Base-by-base conservation (phyloP, 1,140 invertebrate species). In the Leptinotarsa texana region DNA sequence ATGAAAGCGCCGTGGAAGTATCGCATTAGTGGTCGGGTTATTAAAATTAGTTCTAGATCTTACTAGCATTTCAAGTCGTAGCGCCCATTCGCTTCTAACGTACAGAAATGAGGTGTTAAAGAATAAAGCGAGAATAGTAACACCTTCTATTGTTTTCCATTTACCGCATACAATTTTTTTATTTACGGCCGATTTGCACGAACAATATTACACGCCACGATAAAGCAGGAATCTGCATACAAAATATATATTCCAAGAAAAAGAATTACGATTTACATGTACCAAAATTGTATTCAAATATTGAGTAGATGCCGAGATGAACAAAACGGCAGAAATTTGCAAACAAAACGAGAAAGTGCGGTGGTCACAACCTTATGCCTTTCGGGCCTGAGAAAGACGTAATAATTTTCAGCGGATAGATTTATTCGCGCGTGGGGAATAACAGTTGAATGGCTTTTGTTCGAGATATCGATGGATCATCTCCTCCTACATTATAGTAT, bases 221-320 rank as follows among this genome's bases (percentile, higher is more conserved):
- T 80, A 80, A 80, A 78, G 75, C 42, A 63, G 67, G 63, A 71
- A 80, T 80, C 77, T 80, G 77, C 76, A 80, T 76, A 80, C 72
- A 72, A 73, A 76, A 72, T 77, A 77, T 74, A 75, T 72, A 47
- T 48, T 69, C 74, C 27, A 27, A 67, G 73, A 79, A 75, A 72
- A 76, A 69, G 61, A 74, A 63, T 18, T 63, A 63, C 51, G 48
- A 78, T 80, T 78, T 80, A 73, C 78, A 80, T 78, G 75, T 78
- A 78, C 78, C 78, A 80, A 80, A 80, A 80, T 78, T 77, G 79
- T 80, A 80, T 80, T 80, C 74, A 80, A 80, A 80, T 80, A 76
- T 74, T 68, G 74, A 73, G 57, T 78, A 80, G 77, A 80, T 78
- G 17, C 42, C 77, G 63, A 80, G 79, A 80, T 80, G 78, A 72